Evolutionary conservation across 2,888 invertebrate species (phyloP).

Genomic region (Sturmia bella): DNA sequence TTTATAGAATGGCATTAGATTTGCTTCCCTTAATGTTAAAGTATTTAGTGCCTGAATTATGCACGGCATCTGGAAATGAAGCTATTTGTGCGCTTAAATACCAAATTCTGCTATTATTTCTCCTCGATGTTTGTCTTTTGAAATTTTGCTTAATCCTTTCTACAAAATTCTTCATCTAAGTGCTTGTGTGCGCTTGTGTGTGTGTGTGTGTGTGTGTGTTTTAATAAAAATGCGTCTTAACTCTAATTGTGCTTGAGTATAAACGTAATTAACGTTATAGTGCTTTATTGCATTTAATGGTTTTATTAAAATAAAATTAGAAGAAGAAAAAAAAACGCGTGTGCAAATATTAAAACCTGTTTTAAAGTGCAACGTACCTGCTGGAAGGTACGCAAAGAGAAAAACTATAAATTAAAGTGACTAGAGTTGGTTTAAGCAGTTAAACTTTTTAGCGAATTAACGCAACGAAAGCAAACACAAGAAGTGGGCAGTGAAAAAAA

Average conservation of each 20-base stretch:
- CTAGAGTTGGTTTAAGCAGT: slow-evolving; percentile 33
- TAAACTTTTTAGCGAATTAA: slow-evolving; percentile 28
- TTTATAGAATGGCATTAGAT: background rate
- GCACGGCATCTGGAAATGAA: slow-evolving; percentile 57
- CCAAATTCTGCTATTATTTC: slow-evolving; percentile 13
- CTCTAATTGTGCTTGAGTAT: slow-evolving; percentile 15
- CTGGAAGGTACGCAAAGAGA: background rate
- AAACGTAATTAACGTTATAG: slow-evolving; percentile 36
- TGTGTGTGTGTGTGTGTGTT: background rate
- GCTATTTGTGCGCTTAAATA: slow-evolving; percentile 51
- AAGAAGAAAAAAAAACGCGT: background rate
- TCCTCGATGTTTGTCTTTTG: slow-evolving; percentile 32
- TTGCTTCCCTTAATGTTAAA: slow-evolving; percentile 10
- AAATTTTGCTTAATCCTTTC: slow-evolving; percentile 43
- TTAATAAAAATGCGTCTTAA: slow-evolving; percentile 25
- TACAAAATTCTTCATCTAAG: slow-evolving; percentile 44
- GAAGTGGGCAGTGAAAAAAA: slow-evolving; percentile 4
- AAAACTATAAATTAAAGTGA: slow-evolving; percentile 27
- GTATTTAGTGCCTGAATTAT: slow-evolving; percentile 42
- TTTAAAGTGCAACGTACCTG: slow-evolving; percentile 31
- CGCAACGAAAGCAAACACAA: background rate
- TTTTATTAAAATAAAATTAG: slow-evolving; percentile 25
- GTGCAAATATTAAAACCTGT: no score
- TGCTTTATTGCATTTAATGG: slow-evolving; percentile 13
- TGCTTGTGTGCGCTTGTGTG: background rate